Percentiles rank a stretch among this genome's conserved stretches.
Evolutionary conservation across 2,797 vertebrate species (phyloP).

Genomic region (Pygocentrus nattereri): DNA sequence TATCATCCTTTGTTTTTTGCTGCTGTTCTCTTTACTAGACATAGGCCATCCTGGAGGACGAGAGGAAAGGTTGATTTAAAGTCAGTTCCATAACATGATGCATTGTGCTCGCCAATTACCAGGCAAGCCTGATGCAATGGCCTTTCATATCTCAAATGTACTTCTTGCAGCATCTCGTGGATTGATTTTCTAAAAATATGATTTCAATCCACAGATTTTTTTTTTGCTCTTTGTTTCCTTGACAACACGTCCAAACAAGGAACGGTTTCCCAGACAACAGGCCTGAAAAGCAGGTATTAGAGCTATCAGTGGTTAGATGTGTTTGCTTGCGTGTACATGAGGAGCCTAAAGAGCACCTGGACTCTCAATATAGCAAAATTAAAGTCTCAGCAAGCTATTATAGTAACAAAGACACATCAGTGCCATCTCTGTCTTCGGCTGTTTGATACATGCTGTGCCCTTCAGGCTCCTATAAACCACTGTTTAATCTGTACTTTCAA

Average conservation of each 20-base stretch:
- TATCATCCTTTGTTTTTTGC: neutral
- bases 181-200: slow-evolving; percentile 79
- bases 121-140: slow-evolving; percentile 45
- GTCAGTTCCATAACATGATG: slow-evolving; percentile 10
- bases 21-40: neutral
- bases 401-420: slow-evolving; percentile 21
- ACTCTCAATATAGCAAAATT: slow-evolving; percentile 46
- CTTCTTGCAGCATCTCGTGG: slow-evolving; percentile 73
- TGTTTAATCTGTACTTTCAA: neutral
- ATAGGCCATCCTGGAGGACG: neutral
- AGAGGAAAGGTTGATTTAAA: slow-evolving; percentile 25
- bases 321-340: slow-evolving; percentile 37
- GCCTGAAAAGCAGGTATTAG: slow-evolving; percentile 69
- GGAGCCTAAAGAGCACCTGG: slow-evolving; percentile 43
- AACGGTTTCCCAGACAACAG: slow-evolving; percentile 83
- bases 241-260: slow-evolving; percentile 84
- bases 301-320: slow-evolving; percentile 54
- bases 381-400: slow-evolving; percentile 51
- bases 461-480: neutral
- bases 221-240: slow-evolving; percentile 80
- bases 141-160: slow-evolving; percentile 58
- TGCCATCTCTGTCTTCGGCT: slow-evolving; percentile 4
- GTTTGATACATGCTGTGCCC: slow-evolving; percentile 15
- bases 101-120: slow-evolving; percentile 34
- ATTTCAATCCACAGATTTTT: slow-evolving; percentile 72